Conservation (phyloP, 2,888 invertebrate genomes). For the Noctua pronuba region DNA sequence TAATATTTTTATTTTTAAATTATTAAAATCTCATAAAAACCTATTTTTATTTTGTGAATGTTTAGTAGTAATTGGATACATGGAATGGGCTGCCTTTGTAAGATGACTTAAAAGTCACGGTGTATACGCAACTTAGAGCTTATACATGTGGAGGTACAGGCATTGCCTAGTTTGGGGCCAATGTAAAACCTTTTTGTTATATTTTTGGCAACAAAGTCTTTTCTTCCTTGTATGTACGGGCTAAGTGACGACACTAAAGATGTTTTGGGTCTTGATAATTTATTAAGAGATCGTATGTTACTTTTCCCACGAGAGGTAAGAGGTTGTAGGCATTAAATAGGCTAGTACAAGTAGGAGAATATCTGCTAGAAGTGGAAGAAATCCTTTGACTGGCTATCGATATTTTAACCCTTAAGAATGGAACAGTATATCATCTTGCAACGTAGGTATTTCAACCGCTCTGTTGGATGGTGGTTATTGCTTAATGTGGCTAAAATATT, state of each 20-base stretch:
- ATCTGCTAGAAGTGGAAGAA: background rate
- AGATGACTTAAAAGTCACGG: too few species aligned
- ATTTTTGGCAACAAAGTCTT: too few species aligned
- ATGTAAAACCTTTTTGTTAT: too few species aligned
- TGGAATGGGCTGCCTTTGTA: too few species aligned
- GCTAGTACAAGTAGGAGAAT: background rate
- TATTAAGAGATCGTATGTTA: background rate
- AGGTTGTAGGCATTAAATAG: background rate
- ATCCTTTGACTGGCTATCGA: background rate
- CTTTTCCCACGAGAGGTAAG: too few species aligned
- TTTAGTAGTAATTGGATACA: too few species aligned
- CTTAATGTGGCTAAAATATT: background rate
- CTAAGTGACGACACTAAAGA: background rate
- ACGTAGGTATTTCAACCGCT: background rate
- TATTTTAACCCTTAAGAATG: background rate
- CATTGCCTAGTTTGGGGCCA: too few species aligned
- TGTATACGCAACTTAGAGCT: background rate
- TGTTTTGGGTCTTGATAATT: background rate
- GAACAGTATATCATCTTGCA: background rate
- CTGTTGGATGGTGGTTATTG: background rate
- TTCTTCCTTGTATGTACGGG: background rate
- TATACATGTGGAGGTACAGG: too few species aligned
- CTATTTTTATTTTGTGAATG: too few species aligned
- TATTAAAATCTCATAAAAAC: too few species aligned
- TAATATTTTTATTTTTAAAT: too few species aligned